Evolutionary conservation across 1,140 invertebrate genomes (phyloP).

Genomic region (Drosophila burlai): DNA sequence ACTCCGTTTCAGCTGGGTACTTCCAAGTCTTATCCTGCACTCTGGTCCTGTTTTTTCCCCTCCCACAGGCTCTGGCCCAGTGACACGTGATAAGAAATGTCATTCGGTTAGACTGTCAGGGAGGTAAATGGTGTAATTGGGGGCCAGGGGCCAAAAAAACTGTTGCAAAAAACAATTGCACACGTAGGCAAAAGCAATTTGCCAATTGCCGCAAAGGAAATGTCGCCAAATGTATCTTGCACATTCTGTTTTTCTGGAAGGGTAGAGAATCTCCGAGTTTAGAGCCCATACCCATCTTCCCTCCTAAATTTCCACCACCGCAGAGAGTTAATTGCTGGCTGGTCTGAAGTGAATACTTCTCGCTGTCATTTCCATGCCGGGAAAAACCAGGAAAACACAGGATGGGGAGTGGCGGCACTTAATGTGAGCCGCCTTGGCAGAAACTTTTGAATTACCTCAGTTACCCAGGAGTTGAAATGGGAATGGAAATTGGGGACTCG

Average conservation of each 20-base stretch:
- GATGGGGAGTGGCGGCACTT: slow-evolving; percentile 46
- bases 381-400: slow-evolving; percentile 36
- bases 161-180: slow-evolving; percentile 48
- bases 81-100: slow-evolving; percentile 81
- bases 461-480: slow-evolving; percentile 46
- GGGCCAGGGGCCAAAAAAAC: slow-evolving; percentile 32
- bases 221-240: slow-evolving; percentile 68
- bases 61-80: slow-evolving; percentile 32
- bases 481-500: slow-evolving; percentile 17
- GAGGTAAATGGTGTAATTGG: slow-evolving; percentile 39
- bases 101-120: slow-evolving; percentile 35
- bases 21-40: fast-evolving
- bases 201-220: slow-evolving; percentile 73
- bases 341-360: slow-evolving; percentile 72
- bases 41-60: background rate
- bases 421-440: slow-evolving; percentile 67
- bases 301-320: slow-evolving; percentile 1
- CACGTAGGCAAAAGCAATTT: slow-evolving; percentile 80
- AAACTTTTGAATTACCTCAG: slow-evolving; percentile 83
- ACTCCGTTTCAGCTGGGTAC: background rate
- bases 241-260: slow-evolving; percentile 15
- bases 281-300: background rate
- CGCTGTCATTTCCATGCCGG: slow-evolving; percentile 64
- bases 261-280: background rate
- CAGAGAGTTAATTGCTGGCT: slow-evolving; percentile 74